phyloP scores from a whole-genome alignment of 2,888 invertebrate genomes.

The Atethmia centrago region DNA sequence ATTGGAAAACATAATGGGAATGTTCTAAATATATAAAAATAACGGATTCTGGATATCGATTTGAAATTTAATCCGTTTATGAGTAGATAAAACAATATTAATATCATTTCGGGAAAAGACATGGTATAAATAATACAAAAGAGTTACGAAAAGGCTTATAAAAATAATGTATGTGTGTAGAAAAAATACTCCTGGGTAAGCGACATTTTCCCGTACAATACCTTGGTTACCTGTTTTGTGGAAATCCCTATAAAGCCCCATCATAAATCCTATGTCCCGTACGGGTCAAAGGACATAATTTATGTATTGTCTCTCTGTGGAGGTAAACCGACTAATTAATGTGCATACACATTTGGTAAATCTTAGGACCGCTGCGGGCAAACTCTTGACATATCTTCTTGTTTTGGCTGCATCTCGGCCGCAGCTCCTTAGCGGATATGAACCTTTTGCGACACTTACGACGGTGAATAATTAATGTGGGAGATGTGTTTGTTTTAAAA shows the following conservation, averaged over 20 bases:
- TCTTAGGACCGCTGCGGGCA: slow-evolving; percentile 29
- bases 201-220: slow-evolving; percentile 29
- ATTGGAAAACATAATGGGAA: slow-evolving; percentile 1
- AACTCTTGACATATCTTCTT: slow-evolving; percentile 15
- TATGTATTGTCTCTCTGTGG: slow-evolving; percentile 54
- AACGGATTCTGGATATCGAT: neutral
- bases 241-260: slow-evolving; percentile 56
- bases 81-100: slow-evolving; percentile 12
- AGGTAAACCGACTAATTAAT: slow-evolving; percentile 62
- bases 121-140: slow-evolving; percentile 12
- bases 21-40: slow-evolving; percentile 3
- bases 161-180: slow-evolving; percentile 20
- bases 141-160: neutral
- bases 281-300: slow-evolving; percentile 62
- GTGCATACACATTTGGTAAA: slow-evolving; percentile 55
- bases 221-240: slow-evolving; percentile 38
- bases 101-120: slow-evolving; percentile 8
- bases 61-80: slow-evolving; percentile 23
- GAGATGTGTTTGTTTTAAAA: neutral
- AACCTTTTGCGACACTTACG: slow-evolving; percentile 15
- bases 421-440: slow-evolving; percentile 3
- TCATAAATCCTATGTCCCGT: slow-evolving; percentile 59
- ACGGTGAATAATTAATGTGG: neutral
- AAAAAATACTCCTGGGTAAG: slow-evolving; percentile 12
- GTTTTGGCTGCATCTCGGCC: slow-evolving; percentile 10